Percentiles rank a stretch among this genome's conserved stretches.
Evolutionary conservation across 2,113 vertebrate species (phyloP).

Genomic region (Neotragus pygmaeus): DNA sequence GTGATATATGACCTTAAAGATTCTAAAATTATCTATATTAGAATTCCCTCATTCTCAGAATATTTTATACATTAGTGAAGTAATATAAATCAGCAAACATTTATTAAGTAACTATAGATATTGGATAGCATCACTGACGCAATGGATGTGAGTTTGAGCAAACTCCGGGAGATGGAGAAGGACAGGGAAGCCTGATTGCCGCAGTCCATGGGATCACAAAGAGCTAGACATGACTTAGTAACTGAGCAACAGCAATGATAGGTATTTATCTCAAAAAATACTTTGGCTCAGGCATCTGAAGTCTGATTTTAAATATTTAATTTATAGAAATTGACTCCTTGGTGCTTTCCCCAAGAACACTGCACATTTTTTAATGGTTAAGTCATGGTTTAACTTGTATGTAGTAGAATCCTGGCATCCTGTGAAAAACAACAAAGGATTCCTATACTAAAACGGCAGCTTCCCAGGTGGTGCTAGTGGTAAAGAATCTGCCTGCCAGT

Average conservation of each 20-base stretch:
- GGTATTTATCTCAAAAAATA: background rate
- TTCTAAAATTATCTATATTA: background rate
- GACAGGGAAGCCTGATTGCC: background rate
- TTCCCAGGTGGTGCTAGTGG: background rate
- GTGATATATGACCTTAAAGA: background rate
- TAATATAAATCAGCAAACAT: background rate
- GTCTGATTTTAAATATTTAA: background rate
- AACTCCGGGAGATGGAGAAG: background rate
- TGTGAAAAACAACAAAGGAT: background rate
- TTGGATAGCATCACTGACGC: background rate
- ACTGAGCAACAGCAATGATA: background rate
- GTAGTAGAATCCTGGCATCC: background rate
- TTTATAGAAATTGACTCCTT: background rate
- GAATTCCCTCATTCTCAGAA: background rate
- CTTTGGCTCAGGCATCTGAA: background rate
- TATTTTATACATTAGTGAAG: background rate
- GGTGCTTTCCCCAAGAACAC: background rate
- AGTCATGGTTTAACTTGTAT: background rate
- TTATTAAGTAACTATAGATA: background rate
- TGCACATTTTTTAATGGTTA: background rate
- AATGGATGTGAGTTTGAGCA: background rate
- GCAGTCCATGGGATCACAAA: background rate
- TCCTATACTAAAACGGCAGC: background rate
- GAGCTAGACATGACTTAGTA: background rate
- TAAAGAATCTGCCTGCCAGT: background rate